Evolutionary conservation across 2,888 invertebrate species (phyloP), one percentile per base, ranked within the genome.

Genomic region (Thera britannica): DNA sequence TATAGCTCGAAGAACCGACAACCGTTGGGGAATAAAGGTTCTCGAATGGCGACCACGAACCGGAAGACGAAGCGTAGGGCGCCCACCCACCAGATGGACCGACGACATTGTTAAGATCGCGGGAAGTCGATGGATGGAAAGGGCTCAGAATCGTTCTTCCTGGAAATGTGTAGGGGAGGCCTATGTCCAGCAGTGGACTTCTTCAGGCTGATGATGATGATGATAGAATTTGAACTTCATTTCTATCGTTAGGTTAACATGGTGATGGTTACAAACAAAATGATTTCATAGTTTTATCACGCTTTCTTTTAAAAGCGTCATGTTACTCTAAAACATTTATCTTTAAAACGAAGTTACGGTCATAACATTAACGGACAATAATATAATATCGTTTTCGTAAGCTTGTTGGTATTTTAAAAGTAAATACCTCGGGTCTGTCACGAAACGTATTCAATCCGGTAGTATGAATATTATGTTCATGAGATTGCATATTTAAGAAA

Each of bases 381-480:
- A 46, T 35, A 44, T 52, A 54, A 46, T 70, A 72, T 71, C 61
- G 60, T 72, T 69, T 65, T 68, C 67, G 62, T 68, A 66, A 65
- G 68, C 38, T 60, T 67, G 56, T 62, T 72, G 68, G 65, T 67
- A 72, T 73, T 73, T 73, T 68, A 61, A 67, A 72, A 72, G 66
- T 62, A 64, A 70, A 58, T 62, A 64, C 70, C 63, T 70, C 57
- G 49, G 48, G 35, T 68, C 66, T 67, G 72, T 74, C 74, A 74
- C 71, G 72, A 68, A 65, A 64, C 55, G 62, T 68, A 57, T 67
- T 65, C 65, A 71, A 64, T 62, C 41, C 69, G 63, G 75, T 75
- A 75, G 74, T 63, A 72, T 71, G 62, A 72, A 71, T 11, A 70
- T 73, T 73, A 67, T 65, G 72, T 74, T 67, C 73, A 69, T 70